A percentile compares a stretch with the other conserved stretches of the same genome.
phyloP scores from a whole-genome alignment of 2,888 invertebrate species.

The Dasysyrphus albostriatus region DNA sequence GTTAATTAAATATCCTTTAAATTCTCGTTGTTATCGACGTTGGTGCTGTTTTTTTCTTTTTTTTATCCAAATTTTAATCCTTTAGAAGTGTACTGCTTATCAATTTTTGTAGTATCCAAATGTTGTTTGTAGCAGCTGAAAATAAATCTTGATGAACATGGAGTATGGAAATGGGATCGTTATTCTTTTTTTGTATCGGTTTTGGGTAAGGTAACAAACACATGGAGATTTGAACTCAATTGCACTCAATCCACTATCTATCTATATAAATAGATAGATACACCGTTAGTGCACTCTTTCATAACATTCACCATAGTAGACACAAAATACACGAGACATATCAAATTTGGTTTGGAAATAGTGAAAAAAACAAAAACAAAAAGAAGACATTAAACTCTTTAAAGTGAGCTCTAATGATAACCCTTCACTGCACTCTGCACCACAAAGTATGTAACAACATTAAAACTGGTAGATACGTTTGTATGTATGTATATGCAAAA shows the following conservation, averaged over 20 bases:
- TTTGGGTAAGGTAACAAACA: neutral
- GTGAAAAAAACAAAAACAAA: neutral
- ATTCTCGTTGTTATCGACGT: neutral
- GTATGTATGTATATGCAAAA: conserved; percentile 28
- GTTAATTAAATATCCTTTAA: conserved; percentile 8
- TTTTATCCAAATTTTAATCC: conserved; percentile 21
- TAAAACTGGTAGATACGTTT: conserved; percentile 19
- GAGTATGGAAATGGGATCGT: conserved; percentile 6
- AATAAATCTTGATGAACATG: conserved; percentile 15
- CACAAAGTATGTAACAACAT: conserved; percentile 22
- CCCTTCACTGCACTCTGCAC: conserved; percentile 37
- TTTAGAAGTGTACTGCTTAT: neutral
- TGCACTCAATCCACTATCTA: conserved; percentile 25
- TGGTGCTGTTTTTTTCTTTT: neutral
- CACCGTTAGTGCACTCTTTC: conserved; percentile 21
- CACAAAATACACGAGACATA: conserved; percentile 13
- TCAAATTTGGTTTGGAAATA: conserved; percentile 23
- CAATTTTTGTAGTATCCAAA: conserved; percentile 32
- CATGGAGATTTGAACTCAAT: conserved; percentile 28
- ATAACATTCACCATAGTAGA: conserved; percentile 30
- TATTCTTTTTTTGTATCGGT: neutral
- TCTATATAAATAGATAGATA: conserved; percentile 10
- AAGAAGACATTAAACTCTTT: conserved; percentile 32
- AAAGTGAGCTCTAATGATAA: conserved; percentile 32
- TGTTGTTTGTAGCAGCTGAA: conserved; percentile 31